Base-by-base conservation (phyloP, 2,113 vertebrate species). In the Neodontobutis hainanensis region DNA sequence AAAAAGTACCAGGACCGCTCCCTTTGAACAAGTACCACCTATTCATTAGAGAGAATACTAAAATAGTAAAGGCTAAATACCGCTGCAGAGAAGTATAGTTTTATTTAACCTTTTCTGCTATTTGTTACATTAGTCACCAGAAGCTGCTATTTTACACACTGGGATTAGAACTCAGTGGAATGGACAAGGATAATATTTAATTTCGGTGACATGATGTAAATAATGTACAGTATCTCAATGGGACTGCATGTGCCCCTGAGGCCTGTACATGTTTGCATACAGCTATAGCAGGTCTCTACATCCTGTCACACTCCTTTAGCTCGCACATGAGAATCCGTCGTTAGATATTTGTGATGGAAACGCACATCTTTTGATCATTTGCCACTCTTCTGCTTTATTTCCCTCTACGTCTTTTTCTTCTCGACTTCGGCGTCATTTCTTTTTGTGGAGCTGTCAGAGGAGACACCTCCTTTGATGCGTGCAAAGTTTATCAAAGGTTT, bases 401-500 rank as follows among this genome's bases (percentile, higher is more conserved):
- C 68, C 47, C 48, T 68, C 65, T 56, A 60, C 61, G 69, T 48
- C 65, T 38, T 52, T 68, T 58, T 32, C 65, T 48, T 68, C 65
- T 52, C 62, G 58, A 58, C 53, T 72, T 62, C 64, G 70, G 61
- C 75, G 71, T 69, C 52, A 80, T 73, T 84, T 73, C 65, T 70
- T 80, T 83, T 71, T 81, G 70, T 71, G 73, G 62, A 70, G 46
- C 62, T 73, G 82, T 83, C 83, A 81, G 61, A 77, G 52, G 68
- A 83, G 80, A 85, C 73, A 64, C 68, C 61, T 57, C 19, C 80
- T 83, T 80, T 87, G 78, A 84, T 80, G 78, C 74, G 49, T 19
- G 73, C 70, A 77, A 81, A 79, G 74, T 81, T 85, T 69, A 82
- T 83, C 76, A 83, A 83, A 85, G 73, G 81, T 63, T 82, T 85